Percentiles rank a stretch among this genome's conserved stretches.
phyloP scores from a whole-genome alignment of 2,797 vertebrate species.

The Schizothorax lantsangensis region DNA sequence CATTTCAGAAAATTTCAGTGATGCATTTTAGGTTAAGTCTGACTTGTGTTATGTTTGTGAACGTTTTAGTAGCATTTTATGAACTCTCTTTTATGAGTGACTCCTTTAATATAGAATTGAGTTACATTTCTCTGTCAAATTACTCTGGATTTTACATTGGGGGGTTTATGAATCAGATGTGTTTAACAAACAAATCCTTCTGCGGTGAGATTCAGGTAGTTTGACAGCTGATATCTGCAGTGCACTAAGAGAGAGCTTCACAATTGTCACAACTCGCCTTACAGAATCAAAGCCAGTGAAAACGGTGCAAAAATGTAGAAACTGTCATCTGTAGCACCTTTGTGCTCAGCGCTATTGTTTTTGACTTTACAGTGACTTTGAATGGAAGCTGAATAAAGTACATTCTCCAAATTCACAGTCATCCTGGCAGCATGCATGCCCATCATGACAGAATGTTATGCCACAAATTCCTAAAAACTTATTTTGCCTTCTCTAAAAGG shows the following conservation, averaged over 20 bases:
- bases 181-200: constrained; percentile 36
- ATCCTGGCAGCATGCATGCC: background rate
- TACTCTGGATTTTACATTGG: background rate
- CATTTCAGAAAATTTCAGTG: constrained; percentile 71
- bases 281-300: constrained; percentile 16
- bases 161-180: background rate
- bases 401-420: constrained; percentile 13
- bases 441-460: background rate
- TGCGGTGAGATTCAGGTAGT: background rate
- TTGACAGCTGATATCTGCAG: constrained; percentile 14
- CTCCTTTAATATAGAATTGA: constrained; percentile 52
- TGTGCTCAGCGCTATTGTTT: background rate
- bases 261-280: constrained; percentile 18
- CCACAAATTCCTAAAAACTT: constrained; percentile 19
- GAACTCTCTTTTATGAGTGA: background rate
- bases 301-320: constrained; percentile 4
- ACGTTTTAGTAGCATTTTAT: background rate
- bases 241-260: background rate
- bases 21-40: constrained; percentile 72
- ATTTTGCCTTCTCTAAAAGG: background rate
- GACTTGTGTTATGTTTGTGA: constrained; percentile 11
- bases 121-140: constrained; percentile 47
- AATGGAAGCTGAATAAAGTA: constrained; percentile 5
- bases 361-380: constrained; percentile 15
- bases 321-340: constrained; percentile 11